Evolutionary conservation across 2,888 invertebrate genomes (phyloP).

Genomic region (Drosophila mettleri): DNA sequence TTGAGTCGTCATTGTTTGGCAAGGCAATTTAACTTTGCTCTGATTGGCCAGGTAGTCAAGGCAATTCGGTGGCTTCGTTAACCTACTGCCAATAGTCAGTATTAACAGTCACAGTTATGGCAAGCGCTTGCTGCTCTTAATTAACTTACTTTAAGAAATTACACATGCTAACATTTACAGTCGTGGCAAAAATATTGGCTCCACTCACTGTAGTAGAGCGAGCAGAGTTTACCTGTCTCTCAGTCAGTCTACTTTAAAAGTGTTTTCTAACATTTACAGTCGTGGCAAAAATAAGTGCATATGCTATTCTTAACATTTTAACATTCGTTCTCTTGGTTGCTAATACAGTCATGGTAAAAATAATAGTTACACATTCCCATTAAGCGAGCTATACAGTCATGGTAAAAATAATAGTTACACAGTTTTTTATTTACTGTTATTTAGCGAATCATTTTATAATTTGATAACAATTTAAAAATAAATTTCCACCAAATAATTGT

Average conservation of each 20-base stretch:
- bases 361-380: too few species aligned
- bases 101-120: background rate
- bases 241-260: too few species aligned
- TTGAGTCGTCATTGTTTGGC: conserved; percentile 34
- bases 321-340: background rate
- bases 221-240: too few species aligned
- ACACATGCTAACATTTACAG: background rate
- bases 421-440: too few species aligned
- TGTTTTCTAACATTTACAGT: too few species aligned
- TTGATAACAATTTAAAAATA: background rate
- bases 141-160: background rate
- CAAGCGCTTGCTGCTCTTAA: background rate
- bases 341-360: background rate
- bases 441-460: too few species aligned
- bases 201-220: background rate
- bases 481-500: background rate
- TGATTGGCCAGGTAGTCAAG: conserved; percentile 28
- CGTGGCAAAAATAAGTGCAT: background rate
- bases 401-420: background rate
- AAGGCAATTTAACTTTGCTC: conserved; percentile 63
- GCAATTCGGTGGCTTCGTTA: conserved; percentile 20
- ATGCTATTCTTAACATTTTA: background rate
- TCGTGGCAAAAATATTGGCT: background rate
- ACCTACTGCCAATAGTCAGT: conserved; percentile 22
- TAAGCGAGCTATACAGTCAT: too few species aligned